phyloP scores from a whole-genome alignment of 2,888 invertebrate genomes.

The Danaus chrysippus region DNA sequence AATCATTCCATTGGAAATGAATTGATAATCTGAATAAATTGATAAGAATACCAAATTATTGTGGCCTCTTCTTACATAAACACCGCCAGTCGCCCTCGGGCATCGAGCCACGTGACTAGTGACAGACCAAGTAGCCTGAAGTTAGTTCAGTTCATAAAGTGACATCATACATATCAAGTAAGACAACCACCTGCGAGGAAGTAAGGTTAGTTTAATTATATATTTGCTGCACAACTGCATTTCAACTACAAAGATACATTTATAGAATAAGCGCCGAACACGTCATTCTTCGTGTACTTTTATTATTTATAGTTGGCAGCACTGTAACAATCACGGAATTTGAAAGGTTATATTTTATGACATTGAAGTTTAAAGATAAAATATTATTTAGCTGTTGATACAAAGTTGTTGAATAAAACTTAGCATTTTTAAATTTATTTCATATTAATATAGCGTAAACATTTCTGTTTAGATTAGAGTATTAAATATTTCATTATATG shows the following conservation, averaged over 20 bases:
- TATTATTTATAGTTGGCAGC: conserved; percentile 21
- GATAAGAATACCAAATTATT: conserved; percentile 22
- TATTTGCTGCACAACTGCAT: conserved; percentile 23
- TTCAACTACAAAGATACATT: conserved; percentile 14
- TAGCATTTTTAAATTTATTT: too few species aligned
- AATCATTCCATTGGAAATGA: neutral
- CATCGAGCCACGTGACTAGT: conserved; percentile 19
- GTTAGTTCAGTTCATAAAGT: conserved; percentile 2
- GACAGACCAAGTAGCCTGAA: conserved; percentile 4
- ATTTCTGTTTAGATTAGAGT: too few species aligned
- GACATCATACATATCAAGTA: conserved; percentile 16
- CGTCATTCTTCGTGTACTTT: conserved; percentile 18
- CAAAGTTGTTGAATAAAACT: neutral
- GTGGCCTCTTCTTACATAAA: conserved; percentile 8
- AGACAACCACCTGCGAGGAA: conserved; percentile 22
- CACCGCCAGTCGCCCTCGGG: conserved; percentile 9
- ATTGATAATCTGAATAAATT: conserved; percentile 10
- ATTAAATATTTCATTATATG: too few species aligned
- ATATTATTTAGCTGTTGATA: conserved; percentile 24
- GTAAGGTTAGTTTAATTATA: conserved; percentile 39
- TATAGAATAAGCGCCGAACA: conserved; percentile 20
- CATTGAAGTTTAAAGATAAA: conserved; percentile 27
- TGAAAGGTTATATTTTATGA: conserved; percentile 26
- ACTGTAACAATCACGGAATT: conserved; percentile 12
- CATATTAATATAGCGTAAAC: too few species aligned